phyloP scores from a whole-genome alignment of 92 coral and sea anemone genomes.

The Zoanthus gigantus region DNA sequence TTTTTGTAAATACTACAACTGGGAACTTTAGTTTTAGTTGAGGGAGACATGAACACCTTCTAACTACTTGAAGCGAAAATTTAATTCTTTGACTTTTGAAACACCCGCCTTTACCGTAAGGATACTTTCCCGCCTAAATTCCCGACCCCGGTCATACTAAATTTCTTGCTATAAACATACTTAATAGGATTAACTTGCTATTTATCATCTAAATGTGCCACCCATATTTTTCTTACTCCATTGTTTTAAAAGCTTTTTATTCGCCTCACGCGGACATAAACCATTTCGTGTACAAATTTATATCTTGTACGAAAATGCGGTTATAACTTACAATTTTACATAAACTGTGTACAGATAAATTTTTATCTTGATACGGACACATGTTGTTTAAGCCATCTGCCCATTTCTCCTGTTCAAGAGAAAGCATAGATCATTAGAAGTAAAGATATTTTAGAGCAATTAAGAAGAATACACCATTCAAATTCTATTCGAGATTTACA shows the following conservation, averaged over 20 bases:
- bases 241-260: conserved; percentile 52
- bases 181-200: conserved; percentile 89
- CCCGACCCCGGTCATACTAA: conserved; percentile 31
- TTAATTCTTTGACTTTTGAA: neutral
- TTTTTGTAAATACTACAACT: conserved; percentile 26
- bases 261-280: neutral
- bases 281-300: neutral
- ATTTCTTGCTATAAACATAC: conserved; percentile 65
- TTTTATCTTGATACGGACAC: conserved; percentile 25
- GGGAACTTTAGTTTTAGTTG: conserved; percentile 5
- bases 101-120: neutral
- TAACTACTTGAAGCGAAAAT: neutral
- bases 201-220: conserved; percentile 74
- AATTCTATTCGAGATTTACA: conserved; percentile 65
- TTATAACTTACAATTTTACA: neutral
- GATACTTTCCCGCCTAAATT: conserved; percentile 46
- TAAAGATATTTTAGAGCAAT: conserved; percentile 57
- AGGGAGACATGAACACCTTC: neutral
- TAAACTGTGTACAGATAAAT: conserved; percentile 11
- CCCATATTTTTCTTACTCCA: conserved; percentile 66
- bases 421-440: conserved; percentile 40
- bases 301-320: neutral
- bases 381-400: conserved; percentile 53
- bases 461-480: conserved; percentile 61
- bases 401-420: conserved; percentile 32